Base-by-base conservation (phyloP, 2,888 invertebrate species). In the Griposia aprilina region DNA sequence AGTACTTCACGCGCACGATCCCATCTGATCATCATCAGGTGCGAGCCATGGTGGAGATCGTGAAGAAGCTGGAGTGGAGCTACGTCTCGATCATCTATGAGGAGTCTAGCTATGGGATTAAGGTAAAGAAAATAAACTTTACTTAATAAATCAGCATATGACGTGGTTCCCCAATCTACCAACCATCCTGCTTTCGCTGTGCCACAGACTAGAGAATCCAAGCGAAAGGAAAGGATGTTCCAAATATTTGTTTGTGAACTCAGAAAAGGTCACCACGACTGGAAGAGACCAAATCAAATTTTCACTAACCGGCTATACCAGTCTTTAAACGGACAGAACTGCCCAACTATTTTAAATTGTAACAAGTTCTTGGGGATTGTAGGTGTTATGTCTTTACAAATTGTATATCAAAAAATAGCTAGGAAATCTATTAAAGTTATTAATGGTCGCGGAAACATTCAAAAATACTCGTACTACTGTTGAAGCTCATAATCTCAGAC, bases 81-180 rank as follows among this genome's bases (percentile, higher is more conserved):
- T 99, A 99, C 95, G 98, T 99, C 36, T 99, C 99, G 73, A 98
- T 99, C 89, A 98, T 99, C 86, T 99, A 99, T 93, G 99, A 99
- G 94, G 99, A 99, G 94, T 99, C 99, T 79, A 99, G 99, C 96
- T 99, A 99, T 91, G 99, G 99, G 13, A 99, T 99, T 84, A 99
- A 99, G 98, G 99, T 98, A 92, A 94, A 0, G 50, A 15, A 5
- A 8, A 0, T 30, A 20, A n/a, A 0, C 1, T n/a, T 30, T 50
- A 20, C 15, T 36, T 73, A 2, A 20, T 20, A 50, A 4, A 4
- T 30, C 36, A 57, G 36, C 6, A 36, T 17, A 1, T 20, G n/a
- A n/a, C 4, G 59, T 55, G 30, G 15, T 20, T n/a, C 6, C 0
- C 59, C 7, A 52, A 20, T 20, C 52, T 52, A 20, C 52, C 2